Base-by-base conservation (phyloP, 2,888 invertebrate genomes). In the Andrena marginata region DNA sequence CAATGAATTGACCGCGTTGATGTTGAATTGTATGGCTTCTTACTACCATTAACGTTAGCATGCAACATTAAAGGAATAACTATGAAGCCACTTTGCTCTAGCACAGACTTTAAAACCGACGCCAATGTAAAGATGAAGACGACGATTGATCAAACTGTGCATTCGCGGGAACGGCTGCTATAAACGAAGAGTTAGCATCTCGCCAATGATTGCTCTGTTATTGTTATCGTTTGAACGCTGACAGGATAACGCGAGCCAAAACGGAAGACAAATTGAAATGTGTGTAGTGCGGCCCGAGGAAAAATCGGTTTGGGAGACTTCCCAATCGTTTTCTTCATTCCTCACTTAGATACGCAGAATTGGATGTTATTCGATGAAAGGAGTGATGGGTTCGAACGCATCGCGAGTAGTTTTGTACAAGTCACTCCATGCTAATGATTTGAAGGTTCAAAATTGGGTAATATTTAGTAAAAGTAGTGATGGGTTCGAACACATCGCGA, bases 131-230 rank as follows among this genome's bases (percentile, higher is more conserved):
- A 77, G 68, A 10, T 23, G 35, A 35, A 70, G 85, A 85, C 89
- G 88, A 77, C 87, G 89, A 86, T 90, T 87, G 93, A 93, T 93
- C 92, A 93, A 93, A 91, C 90, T 90, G 90, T 93, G 93, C 93
- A 69, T 60, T 29, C 62, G 20, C 51, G n/a, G 20, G 8, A 8
- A 51, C 6, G 20, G 20, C 3, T 51, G 51, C n/a, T 51, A 20
- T 42, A 16, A 42, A 42, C 42, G 51, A 20, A 51, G 51, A 51
- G 20, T 51, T 20, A 51, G 6, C 51, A 8, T 51, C 51, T 51
- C 20, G 51, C 20, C 20, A 51, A 20, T 51, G 20, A 51, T 51
- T 51, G 20, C 20, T 20, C 8, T 51, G 20, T 51, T 20, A 29
- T 49, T 48, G 49, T 51, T 67, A 23, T 5, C 31, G 29, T 31